Evolutionary conservation across 2,797 vertebrate genomes (phyloP).

Genomic region (Premnoplex brunnescens): DNA sequence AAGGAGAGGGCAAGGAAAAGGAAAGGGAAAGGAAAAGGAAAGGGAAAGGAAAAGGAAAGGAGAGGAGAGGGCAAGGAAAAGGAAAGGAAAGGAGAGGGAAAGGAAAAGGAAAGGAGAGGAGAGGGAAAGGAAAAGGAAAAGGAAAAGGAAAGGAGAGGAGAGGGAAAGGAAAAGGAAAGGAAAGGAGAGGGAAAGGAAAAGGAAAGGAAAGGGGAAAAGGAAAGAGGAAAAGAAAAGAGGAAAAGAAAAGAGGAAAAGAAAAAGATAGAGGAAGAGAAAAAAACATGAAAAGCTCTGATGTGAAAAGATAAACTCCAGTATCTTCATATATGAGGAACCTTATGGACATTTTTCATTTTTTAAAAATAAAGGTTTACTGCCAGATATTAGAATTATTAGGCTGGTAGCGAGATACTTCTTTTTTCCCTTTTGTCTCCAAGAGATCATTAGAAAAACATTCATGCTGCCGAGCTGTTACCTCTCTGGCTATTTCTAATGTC

Average conservation of each 20-base stretch:
- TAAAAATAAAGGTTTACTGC: slow-evolving; percentile 7
- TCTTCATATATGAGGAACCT: slow-evolving; percentile 4
- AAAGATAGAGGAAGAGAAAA: background rate
- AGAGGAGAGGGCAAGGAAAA: no score
- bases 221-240: no score
- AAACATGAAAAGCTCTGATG: background rate
- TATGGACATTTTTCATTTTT: slow-evolving; percentile 8
- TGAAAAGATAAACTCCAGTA: slow-evolving; percentile 31
- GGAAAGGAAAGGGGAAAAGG: background rate
- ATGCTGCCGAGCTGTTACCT: slow-evolving; percentile 52
- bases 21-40: no score
- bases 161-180: no score
- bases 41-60: no score
- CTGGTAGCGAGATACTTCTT: background rate
- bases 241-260: background rate
- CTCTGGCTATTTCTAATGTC: slow-evolving; percentile 58
- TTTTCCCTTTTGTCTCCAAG: background rate
- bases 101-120: rapidly evolving
- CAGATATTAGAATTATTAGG: slow-evolving; percentile 58
- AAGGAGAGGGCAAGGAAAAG: no score
- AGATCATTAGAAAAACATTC: slow-evolving; percentile 66
- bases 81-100: no score
- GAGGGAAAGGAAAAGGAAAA: no score
- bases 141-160: no score
- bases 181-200: no score